Evolutionary conservation across 2,113 vertebrate species (phyloP), one percentile per base, ranked within the genome.

Genomic region (Chelonoidis abingdonii): DNA sequence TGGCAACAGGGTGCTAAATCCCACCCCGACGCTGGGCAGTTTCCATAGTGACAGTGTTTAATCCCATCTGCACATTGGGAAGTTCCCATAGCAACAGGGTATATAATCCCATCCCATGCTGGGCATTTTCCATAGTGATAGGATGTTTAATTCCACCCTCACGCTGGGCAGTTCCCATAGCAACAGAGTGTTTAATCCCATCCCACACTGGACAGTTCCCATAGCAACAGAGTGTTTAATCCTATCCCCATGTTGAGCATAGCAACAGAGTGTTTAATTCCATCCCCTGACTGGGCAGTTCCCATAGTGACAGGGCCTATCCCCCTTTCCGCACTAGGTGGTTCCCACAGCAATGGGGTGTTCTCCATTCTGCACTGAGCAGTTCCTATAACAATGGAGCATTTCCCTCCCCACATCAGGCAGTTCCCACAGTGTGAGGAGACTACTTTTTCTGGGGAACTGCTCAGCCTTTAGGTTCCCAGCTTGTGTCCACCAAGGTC

Each of bases 111-210:
- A 56, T 85, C 65, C 62, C 62, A 2, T 5, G 0, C 38, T 65
- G 47, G 8, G 75, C 1, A 0, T 4, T 56, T 24, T 35, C 29
- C 13, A 65, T 65, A n/a, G 13, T 7, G 3, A 62, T 14, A 35
- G 62, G 31, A 31, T 65, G 14, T 65, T 62, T 62, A 62, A 62
- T 31, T 7, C 59, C 59, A 62, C 35, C n/a, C 10, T 21, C 5
- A 41, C 4, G 4, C 31, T 41, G 4, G n/a, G 9, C 19, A 41
- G 69, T 75, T 72, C n/a, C n/a, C 69, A 38, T 24, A 41, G 69
- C 10, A n/a, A 75, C 69, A 38, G n/a, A 38, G 41, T 17, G 6
- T 65, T 65, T 17, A 38, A 72, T 41, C 11, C 69, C 69, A 21
- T 44, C 19, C 72, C 21, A 41, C 2, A 3, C n/a, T 76, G 41